A percentile compares a stretch with the other conserved stretches of the same genome.
These are phyloP conservation scores for Tachysurus fulvidraco DNA, from an alignment of 2,113 vertebrate genomes.

Conservation along the genomic window DNA sequence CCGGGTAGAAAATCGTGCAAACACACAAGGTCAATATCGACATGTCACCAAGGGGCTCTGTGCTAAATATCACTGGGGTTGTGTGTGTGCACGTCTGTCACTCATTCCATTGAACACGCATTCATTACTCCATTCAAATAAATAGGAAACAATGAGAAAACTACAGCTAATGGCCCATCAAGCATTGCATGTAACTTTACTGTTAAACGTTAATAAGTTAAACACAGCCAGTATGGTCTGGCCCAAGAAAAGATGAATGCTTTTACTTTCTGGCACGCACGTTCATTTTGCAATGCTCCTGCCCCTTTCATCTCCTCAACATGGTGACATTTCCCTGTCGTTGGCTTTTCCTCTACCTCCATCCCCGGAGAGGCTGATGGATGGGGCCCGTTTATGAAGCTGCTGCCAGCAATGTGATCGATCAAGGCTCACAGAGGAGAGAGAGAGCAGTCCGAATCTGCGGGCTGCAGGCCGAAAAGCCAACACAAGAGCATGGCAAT, in stretches of 20 bases:
- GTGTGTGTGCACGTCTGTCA: slow-evolving; percentile 20
- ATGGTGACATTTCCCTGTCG: slow-evolving; percentile 67
- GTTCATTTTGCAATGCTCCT: slow-evolving; percentile 36
- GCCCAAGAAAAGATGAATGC: slow-evolving; percentile 2
- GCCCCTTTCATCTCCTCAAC: slow-evolving; percentile 35
- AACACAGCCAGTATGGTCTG: not conserved
- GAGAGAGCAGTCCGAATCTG: slow-evolving; percentile 56
- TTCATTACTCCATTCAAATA: slow-evolving; percentile 21
- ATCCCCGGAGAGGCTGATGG: slow-evolving; percentile 73
- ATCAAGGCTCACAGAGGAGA: slow-evolving; percentile 65
- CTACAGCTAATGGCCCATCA: not conserved
- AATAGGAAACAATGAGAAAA: slow-evolving; percentile 18
- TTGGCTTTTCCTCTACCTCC: slow-evolving; percentile 55
- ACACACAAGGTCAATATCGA: slow-evolving; percentile 54
- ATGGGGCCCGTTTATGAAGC: slow-evolving; percentile 75
- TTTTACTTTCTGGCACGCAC: slow-evolving; percentile 13
- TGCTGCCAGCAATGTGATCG: slow-evolving; percentile 72
- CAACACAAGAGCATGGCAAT: slow-evolving; percentile 22
- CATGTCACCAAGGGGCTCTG: slow-evolving; percentile 48
- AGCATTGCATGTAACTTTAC: not conserved
- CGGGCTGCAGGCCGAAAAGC: slow-evolving; percentile 55
- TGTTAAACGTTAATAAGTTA: not conserved
- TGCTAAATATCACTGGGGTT: slow-evolving; percentile 50
- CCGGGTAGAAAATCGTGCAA: slow-evolving; percentile 52
- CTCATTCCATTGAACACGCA: slow-evolving; percentile 29